These are phyloP conservation scores for Chiroxiphia lanceolata DNA, from an alignment of 2,797 vertebrate genomes.

Conservation along the genomic window DNA sequence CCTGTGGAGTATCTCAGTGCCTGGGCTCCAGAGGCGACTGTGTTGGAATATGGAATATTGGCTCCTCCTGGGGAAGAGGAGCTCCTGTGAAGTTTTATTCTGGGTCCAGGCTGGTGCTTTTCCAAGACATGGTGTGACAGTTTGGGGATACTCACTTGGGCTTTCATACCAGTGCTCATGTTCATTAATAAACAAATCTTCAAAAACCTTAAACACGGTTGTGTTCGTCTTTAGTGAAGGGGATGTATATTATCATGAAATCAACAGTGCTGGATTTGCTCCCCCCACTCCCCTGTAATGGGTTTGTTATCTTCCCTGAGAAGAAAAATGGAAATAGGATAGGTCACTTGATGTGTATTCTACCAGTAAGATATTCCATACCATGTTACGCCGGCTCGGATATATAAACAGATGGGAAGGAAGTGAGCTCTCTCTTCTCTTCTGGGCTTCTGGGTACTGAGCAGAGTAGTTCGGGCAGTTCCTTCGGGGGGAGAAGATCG, in stretches of 20 bases:
- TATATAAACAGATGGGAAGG: too few relatives aligned
- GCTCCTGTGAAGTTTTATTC: not conserved
- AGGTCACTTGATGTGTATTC: too few relatives aligned
- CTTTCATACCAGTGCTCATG: not conserved
- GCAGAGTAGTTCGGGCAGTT: too few relatives aligned
- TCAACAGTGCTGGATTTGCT: not conserved
- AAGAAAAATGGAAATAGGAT: too few relatives aligned
- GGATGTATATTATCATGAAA: not conserved
- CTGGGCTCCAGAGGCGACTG: fast-evolving
- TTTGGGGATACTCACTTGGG: not conserved
- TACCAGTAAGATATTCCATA: too few relatives aligned
- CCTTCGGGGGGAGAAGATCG: too few relatives aligned
- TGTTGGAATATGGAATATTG: not conserved
- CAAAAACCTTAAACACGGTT: not conserved
- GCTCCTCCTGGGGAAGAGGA: not conserved
- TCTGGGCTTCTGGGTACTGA: too few relatives aligned
- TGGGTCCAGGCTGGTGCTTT: not conserved
- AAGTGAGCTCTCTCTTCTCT: too few relatives aligned
- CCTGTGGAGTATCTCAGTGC: not conserved
- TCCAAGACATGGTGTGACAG: not conserved
- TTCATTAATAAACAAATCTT: not conserved
- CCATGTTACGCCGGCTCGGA: too few relatives aligned
- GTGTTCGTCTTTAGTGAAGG: not conserved
- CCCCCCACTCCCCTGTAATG: too few relatives aligned
- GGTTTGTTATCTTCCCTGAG: too few relatives aligned